Evolutionary conservation across 2,113 vertebrate species (phyloP).

Genomic region (Centrocercus urophasianus): DNA sequence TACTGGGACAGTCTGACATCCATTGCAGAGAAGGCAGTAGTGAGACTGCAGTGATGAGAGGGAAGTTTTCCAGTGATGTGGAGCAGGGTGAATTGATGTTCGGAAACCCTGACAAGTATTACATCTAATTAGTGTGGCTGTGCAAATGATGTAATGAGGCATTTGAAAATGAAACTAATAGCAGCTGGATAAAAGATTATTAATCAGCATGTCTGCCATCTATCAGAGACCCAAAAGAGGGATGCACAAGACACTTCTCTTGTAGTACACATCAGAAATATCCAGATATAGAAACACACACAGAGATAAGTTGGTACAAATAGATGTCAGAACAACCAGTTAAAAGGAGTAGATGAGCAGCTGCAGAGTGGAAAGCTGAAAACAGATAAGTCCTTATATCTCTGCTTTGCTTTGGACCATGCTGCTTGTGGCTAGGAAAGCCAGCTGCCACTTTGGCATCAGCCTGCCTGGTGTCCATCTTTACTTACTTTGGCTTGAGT

Average conservation of each 20-base stretch:
- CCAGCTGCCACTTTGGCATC: not conserved
- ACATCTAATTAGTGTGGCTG: not conserved
- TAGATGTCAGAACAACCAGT: not conserved
- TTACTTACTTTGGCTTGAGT: not conserved
- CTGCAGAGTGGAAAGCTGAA: not conserved
- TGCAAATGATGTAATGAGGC: not conserved
- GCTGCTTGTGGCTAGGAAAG: not conserved
- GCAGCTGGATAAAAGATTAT: not conserved
- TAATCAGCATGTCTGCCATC: not conserved
- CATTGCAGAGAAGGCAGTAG: not conserved
- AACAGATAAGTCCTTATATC: not conserved
- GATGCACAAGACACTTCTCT: not conserved
- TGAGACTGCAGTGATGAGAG: not conserved
- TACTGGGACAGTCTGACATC: not conserved
- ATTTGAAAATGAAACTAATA: conserved; percentile 3
- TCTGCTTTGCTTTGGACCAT: not conserved
- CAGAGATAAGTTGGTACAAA: not conserved
- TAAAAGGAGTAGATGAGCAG: not conserved
- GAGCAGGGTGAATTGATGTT: not conserved
- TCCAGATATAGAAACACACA: not conserved
- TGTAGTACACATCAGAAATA: not conserved
- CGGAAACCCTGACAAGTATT: not conserved
- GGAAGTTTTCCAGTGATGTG: not conserved
- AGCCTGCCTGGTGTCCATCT: not conserved
- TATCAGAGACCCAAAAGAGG: not conserved